phyloP scores from a whole-genome alignment of 2,797 vertebrate genomes.

The Diglossa cyanea region DNA sequence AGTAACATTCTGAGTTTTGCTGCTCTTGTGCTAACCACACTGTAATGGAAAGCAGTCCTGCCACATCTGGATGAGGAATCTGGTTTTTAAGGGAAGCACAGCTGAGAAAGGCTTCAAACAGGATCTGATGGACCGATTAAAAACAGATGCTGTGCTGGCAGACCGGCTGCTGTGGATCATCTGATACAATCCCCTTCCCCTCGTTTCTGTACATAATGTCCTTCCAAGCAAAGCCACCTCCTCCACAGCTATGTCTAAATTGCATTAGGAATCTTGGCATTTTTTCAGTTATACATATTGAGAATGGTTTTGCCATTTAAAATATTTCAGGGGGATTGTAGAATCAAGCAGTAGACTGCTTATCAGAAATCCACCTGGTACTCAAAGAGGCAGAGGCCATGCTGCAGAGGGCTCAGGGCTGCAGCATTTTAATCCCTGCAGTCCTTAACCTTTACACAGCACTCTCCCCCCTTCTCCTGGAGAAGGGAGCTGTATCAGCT shows the following conservation, averaged over 20 bases:
- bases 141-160: constrained; percentile 62
- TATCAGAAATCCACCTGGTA: neutral
- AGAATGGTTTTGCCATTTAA: constrained; percentile 33
- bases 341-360: neutral
- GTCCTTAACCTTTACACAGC: neutral
- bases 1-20: neutral
- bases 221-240: constrained; percentile 59
- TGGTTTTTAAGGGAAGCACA: constrained; percentile 45
- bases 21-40: neutral
- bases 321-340: neutral
- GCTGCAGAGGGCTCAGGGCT: neutral
- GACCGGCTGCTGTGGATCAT: constrained; percentile 15
- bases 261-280: constrained; percentile 50
- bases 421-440: neutral
- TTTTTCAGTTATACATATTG: constrained; percentile 16
- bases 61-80: neutral
- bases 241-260: constrained; percentile 24
- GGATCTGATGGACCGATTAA: constrained; percentile 22
- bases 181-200: constrained; percentile 48
- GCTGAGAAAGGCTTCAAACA: constrained; percentile 50
- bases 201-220: constrained; percentile 49
- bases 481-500: neutral
- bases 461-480: neutral
- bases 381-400: neutral
- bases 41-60: neutral